Conservation (phyloP, 2,113 vertebrate genomes). For the Andinoacara biseriatus region DNA sequence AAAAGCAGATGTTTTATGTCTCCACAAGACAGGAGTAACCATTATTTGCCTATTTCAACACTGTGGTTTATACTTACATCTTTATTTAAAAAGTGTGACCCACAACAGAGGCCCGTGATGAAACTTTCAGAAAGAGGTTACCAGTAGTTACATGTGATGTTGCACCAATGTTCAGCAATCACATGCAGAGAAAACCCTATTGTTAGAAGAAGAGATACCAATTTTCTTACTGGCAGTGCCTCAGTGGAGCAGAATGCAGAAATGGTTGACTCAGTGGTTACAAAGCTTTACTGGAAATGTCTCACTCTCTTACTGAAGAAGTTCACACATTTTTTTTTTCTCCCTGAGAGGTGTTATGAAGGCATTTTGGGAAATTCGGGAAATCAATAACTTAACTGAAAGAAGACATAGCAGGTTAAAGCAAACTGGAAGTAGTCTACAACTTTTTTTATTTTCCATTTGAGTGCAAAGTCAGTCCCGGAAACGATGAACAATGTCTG, state of each 20-base stretch:
- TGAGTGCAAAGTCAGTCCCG: background rate
- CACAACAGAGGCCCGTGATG: slow-evolving; percentile 36
- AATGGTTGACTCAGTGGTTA: slow-evolving; percentile 25
- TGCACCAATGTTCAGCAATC: slow-evolving; percentile 49
- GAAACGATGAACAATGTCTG: slow-evolving; percentile 1
- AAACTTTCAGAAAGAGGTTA: slow-evolving; percentile 46
- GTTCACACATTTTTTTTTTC: background rate
- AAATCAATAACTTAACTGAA: slow-evolving; percentile 41
- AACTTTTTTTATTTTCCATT: background rate
- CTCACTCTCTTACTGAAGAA: slow-evolving; percentile 7
- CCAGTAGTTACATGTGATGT: slow-evolving; percentile 34
- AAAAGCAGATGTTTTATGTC: slow-evolving; percentile 19
- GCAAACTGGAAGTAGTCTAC: slow-evolving; percentile 17
- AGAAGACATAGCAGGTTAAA: slow-evolving; percentile 28
- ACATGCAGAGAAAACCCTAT: slow-evolving; percentile 34
- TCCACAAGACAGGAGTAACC: slow-evolving; percentile 8
- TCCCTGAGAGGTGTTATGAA: slow-evolving; percentile 17
- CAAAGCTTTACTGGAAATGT: slow-evolving; percentile 19
- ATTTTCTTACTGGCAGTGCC: slow-evolving; percentile 37
- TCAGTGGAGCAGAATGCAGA: slow-evolving; percentile 9
- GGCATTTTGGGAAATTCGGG: slow-evolving; percentile 22
- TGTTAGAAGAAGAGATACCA: slow-evolving; percentile 39
- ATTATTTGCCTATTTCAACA: slow-evolving; percentile 21
- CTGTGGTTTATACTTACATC: slow-evolving; percentile 22
- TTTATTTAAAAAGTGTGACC: slow-evolving; percentile 33